phyloP scores from a whole-genome alignment of 53 echinoderm and acorn worm species.

The Echinometra lucunter region DNA sequence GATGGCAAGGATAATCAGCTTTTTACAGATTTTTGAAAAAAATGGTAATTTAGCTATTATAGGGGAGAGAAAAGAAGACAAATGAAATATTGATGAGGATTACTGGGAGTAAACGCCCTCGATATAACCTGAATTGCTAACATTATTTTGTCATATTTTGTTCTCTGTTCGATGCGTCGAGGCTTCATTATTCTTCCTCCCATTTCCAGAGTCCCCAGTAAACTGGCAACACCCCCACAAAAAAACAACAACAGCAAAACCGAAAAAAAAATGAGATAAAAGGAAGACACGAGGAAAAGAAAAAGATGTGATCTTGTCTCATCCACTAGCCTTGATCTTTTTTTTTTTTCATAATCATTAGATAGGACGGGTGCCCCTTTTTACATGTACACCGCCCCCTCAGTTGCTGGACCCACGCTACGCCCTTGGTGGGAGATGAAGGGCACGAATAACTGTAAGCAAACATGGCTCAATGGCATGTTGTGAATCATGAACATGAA shows the following conservation, averaged over 20 bases:
- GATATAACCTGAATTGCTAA: background rate
- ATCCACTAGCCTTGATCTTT: background rate
- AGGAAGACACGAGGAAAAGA: too few species aligned
- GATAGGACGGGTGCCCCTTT: background rate
- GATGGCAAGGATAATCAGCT: background rate
- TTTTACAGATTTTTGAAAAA: background rate
- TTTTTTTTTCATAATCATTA: background rate
- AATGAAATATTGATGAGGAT: background rate
- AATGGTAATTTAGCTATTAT: background rate
- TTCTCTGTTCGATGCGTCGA: background rate
- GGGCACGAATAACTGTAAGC: too few species aligned
- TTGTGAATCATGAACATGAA: too few species aligned
- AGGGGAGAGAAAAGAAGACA: background rate
- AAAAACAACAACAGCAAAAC: background rate
- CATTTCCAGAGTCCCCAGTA: too few species aligned
- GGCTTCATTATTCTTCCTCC: too few species aligned
- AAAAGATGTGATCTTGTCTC: too few species aligned
- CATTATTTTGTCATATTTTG: too few species aligned
- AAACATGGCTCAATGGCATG: too few species aligned
- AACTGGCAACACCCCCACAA: too few species aligned
- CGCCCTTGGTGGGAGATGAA: too few species aligned
- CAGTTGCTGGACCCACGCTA: too few species aligned
- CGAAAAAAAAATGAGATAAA: background rate
- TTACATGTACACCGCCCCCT: background rate
- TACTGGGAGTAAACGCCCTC: background rate